phyloP scores from a whole-genome alignment of 2,888 invertebrate species.

The Platynereis dumerilii region DNA sequence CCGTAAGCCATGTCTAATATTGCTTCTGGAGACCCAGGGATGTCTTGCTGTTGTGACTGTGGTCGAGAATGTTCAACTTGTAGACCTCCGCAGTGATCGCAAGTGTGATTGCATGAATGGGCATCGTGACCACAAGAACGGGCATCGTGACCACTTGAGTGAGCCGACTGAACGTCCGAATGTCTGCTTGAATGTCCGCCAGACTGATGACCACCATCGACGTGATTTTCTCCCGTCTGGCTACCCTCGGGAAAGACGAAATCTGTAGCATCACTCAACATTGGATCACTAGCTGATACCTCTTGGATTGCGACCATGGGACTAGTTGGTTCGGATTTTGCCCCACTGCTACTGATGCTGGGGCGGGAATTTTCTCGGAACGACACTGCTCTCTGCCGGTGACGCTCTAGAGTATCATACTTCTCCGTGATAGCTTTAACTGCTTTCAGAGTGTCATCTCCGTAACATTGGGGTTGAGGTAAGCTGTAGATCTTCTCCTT shows the following conservation, averaged over 20 bases:
- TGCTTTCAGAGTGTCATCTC: slow-evolving; percentile 36
- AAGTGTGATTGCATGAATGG: no score
- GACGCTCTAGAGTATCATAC: slow-evolving; percentile 35
- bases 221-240: not conserved
- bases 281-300: not conserved
- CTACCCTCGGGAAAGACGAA: not conserved
- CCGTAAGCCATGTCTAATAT: not conserved
- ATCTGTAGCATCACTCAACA: not conserved
- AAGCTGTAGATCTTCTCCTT: slow-evolving; percentile 32
- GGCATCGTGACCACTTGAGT: no score
- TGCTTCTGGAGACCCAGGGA: not conserved
- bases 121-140: no score
- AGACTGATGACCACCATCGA: not conserved
- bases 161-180: not conserved
- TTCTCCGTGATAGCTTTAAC: slow-evolving; percentile 37
- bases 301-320: slow-evolving; percentile 4
- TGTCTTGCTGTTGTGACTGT: not conserved
- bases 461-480: slow-evolving; percentile 35
- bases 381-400: slow-evolving; percentile 29
- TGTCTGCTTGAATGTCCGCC: no score
- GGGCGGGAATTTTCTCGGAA: slow-evolving; percentile 26
- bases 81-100: no score
- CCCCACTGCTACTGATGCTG: not conserved
- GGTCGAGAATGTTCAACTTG: not conserved
- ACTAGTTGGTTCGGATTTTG: not conserved